Percentiles rank a stretch among this genome's conserved stretches.
These are phyloP conservation scores for Drosophila aldrichi DNA, from an alignment of 2,888 invertebrate genomes.

Conservation along the genomic window DNA sequence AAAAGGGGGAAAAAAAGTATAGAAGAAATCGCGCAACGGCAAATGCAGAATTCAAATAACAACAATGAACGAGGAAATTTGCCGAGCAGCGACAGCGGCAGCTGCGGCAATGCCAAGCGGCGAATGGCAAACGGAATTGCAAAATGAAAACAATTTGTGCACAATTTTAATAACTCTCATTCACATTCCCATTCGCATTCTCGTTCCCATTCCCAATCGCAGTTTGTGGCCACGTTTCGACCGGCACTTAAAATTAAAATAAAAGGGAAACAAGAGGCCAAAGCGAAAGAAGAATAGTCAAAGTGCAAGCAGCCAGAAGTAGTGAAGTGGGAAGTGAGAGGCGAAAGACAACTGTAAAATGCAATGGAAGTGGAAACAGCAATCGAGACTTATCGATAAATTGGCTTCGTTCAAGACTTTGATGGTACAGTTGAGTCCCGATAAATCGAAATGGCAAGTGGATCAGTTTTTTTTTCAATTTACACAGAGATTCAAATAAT, in stretches of 20 bases:
- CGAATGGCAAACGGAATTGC: constrained; percentile 50
- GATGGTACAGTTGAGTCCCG: too few relatives aligned
- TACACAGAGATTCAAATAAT: too few relatives aligned
- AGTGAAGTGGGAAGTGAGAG: not conserved
- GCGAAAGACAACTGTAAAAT: not conserved
- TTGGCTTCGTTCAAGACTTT: not conserved
- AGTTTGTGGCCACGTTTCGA: constrained; percentile 59
- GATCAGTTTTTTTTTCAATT: too few relatives aligned
- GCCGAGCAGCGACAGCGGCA: constrained; percentile 2
- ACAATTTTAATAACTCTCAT: constrained; percentile 60
- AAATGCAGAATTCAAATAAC: constrained; percentile 33
- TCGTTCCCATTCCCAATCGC: constrained; percentile 31
- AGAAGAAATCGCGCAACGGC: constrained; percentile 1
- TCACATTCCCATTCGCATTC: constrained; percentile 17
- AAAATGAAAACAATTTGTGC: constrained; percentile 62
- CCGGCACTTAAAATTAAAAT: constrained; percentile 32
- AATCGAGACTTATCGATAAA: not conserved
- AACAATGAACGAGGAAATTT: constrained; percentile 21
- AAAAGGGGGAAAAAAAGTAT: not conserved
- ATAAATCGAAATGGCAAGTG: too few relatives aligned
- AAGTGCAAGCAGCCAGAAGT: not conserved
- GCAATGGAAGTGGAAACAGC: not conserved
- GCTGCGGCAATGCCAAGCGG: constrained; percentile 27
- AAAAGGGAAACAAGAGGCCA: not conserved
- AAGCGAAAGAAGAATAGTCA: not conserved